Evolutionary conservation across 2,113 vertebrate genomes (phyloP).

Genomic region (Gallinago media): DNA sequence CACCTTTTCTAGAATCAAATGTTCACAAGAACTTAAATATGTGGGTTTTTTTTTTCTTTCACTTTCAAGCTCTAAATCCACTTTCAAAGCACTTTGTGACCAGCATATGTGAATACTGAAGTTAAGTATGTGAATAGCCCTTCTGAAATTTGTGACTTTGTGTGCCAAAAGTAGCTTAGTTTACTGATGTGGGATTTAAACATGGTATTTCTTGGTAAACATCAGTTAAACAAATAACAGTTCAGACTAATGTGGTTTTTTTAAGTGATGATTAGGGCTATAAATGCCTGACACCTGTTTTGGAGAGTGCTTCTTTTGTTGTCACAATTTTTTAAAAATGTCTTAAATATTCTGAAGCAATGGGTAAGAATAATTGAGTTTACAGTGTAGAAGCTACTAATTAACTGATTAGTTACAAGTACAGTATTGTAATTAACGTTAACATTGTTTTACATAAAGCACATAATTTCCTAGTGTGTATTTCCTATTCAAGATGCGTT

Average conservation of each 20-base stretch:
- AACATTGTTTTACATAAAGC: background rate
- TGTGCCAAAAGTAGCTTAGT: background rate
- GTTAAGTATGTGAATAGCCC: background rate
- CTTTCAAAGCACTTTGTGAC: background rate
- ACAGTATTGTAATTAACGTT: background rate
- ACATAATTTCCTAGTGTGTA: rapidly evolving
- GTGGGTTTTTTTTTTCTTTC: background rate
- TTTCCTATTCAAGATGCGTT: background rate
- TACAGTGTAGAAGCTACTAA: background rate
- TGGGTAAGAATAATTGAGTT: background rate
- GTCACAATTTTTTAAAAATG: background rate
- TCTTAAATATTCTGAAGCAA: background rate
- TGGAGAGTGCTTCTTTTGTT: background rate
- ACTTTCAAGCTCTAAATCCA: background rate
- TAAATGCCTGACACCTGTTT: background rate
- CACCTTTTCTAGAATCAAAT: background rate
- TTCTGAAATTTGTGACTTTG: background rate
- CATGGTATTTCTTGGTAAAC: background rate
- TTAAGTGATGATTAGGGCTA: background rate
- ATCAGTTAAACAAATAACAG: background rate
- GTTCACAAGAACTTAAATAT: background rate
- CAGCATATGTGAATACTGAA: background rate
- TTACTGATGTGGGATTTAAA: background rate
- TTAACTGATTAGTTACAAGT: background rate
- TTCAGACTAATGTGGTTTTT: background rate